Base-by-base conservation (phyloP, 2,797 vertebrate species). In the Acropternis orthonyx region DNA sequence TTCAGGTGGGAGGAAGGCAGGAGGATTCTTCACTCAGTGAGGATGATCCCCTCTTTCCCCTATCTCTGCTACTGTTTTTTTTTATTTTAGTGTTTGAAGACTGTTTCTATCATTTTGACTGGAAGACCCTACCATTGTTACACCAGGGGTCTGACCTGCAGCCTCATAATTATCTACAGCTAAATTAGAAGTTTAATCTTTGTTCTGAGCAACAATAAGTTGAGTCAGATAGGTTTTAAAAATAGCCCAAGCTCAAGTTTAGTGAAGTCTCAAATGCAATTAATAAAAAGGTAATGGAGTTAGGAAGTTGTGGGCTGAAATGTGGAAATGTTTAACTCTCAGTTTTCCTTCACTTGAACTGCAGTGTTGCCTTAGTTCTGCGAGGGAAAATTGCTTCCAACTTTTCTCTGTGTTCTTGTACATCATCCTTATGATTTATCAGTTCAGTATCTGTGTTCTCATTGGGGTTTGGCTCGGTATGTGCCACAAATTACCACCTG, bases 141-240 rank as follows among this genome's bases (percentile, higher is more conserved):
- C 96, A 67, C 94, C 2, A 15, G 88, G 81, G 94, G 93, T 61
- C 89, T 95, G 96, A 96, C 96, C 95, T 90, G 91, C 85, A 95
- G 96, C 77, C 52, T 93, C 43, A 71, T 89, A 96, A 97, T 97
- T 97, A 96, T 96, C 96, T 93, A 51, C 95, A 85, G 95, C 94
- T 95, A 97, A 97, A 97, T 97, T 95, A 96, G 95, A 84, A 97
- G 94, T 95, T 95, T 94, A 96, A 95, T 97, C 97, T 97, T 97
- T 94, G 94, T 95, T 96, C 96, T 93, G 80, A 87, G 91, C 83
- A 95, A 96, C 96, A 96, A 85, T 94, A 93, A 94, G 69, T 95
- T 94, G 96, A 97, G 83, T 95, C 89, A 87, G 92, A 96, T 95
- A 92, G 83, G 56, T 94, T 96, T 97, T 97, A 97, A 97, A 97